Percentiles rank a stretch among this genome's conserved stretches.
Evolutionary conservation across 2,797 vertebrate genomes (phyloP).

Genomic region (Argyrosomus regius): DNA sequence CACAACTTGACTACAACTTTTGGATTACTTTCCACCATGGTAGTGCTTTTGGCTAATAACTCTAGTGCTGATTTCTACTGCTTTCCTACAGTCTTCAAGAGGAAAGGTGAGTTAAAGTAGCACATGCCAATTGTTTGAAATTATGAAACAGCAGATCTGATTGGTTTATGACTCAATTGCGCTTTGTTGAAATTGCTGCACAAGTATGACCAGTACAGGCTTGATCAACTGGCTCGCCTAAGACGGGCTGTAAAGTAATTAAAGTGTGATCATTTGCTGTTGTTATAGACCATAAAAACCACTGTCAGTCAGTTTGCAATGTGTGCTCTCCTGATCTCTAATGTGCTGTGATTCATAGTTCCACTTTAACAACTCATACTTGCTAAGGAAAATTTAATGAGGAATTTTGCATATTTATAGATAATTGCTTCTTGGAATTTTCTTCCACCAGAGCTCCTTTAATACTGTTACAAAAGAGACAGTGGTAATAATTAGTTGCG

Average conservation of each 20-base stretch:
- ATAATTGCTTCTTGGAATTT: constrained; percentile 7
- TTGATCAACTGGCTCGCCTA: constrained; percentile 15
- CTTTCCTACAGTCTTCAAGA: constrained; percentile 87
- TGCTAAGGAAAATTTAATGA: neutral
- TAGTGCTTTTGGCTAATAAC: constrained; percentile 85
- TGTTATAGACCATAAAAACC: constrained; percentile 33
- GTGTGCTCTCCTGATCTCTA: constrained; percentile 9
- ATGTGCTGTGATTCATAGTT: constrained; percentile 29
- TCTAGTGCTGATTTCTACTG: constrained; percentile 80
- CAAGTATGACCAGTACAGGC: constrained; percentile 20
- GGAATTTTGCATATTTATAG: constrained; percentile 5
- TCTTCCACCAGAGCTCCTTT: neutral
- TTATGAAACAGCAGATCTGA: constrained; percentile 5
- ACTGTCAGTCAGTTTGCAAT: neutral
- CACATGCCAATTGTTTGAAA: neutral
- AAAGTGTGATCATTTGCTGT: constrained; percentile 22
- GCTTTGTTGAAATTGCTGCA: constrained; percentile 18
- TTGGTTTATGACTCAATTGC: constrained; percentile 40
- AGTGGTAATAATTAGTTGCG: constrained; percentile 49
- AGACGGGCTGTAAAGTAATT: constrained; percentile 44
- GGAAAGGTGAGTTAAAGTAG: constrained; percentile 87
- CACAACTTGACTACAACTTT: constrained; percentile 13
- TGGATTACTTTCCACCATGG: constrained; percentile 78
- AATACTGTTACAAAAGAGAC: constrained; percentile 55
- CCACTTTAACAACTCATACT: neutral